Evolutionary conservation across 2,113 vertebrate species (phyloP).

Genomic region (Loxodonta africana): DNA sequence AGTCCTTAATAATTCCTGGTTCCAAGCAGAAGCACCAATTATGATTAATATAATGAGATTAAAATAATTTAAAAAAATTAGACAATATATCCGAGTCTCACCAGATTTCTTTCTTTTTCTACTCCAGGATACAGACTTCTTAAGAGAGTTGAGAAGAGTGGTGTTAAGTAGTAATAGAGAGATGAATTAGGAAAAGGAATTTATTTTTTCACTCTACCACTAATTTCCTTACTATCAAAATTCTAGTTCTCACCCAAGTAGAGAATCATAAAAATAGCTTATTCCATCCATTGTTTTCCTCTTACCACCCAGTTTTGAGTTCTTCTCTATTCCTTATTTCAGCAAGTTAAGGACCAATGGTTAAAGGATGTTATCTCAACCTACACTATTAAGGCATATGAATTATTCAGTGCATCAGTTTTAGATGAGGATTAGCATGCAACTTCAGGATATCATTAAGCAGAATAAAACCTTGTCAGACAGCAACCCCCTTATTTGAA

Average conservation of each 20-base stretch:
- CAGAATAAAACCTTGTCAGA: background rate
- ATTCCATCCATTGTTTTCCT: background rate
- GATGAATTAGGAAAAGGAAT: background rate
- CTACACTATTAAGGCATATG: background rate
- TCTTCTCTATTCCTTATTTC: background rate
- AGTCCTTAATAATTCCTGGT: background rate
- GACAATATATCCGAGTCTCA: background rate
- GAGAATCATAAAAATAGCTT: background rate
- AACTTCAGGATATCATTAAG: background rate
- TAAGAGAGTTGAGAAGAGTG: background rate
- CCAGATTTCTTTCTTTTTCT: conserved; percentile 5
- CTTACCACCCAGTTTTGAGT: background rate
- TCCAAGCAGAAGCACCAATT: conserved; percentile 69
- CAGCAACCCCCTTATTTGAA: background rate
- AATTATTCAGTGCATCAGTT: background rate
- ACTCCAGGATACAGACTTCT: background rate
- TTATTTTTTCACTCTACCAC: background rate
- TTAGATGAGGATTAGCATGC: background rate
- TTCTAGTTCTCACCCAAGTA: background rate
- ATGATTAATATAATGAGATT: conserved; percentile 69
- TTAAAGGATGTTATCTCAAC: background rate
- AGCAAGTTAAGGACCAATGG: background rate
- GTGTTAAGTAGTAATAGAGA: background rate
- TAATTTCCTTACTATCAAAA: background rate
- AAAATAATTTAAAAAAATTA: conserved; percentile 40